phyloP scores from a whole-genome alignment of 1,140 invertebrate species.

The Microplitis demolitor region DNA sequence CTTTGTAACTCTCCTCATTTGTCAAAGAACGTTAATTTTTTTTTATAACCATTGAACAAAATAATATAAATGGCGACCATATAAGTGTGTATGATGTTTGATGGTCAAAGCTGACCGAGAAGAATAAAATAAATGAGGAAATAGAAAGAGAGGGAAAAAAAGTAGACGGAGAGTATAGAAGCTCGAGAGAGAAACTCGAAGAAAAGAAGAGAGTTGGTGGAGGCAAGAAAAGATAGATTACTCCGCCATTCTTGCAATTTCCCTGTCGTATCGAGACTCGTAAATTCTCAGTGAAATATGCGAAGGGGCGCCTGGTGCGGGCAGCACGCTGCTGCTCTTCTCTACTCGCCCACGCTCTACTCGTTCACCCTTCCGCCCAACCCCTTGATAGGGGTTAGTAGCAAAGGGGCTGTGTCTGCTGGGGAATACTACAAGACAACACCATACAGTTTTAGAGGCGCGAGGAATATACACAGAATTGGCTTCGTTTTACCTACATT shows the following conservation, averaged over 20 bases:
- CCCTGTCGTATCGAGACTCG: slow-evolving; percentile 77
- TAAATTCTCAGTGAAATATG: slow-evolving; percentile 77
- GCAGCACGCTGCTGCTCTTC: slow-evolving; percentile 58
- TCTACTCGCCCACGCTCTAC: slow-evolving; percentile 42
- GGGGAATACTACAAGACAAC: slow-evolving; percentile 35
- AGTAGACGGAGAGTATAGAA: slow-evolving; percentile 56
- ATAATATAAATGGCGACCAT: too few species aligned
- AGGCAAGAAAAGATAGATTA: slow-evolving; percentile 70
- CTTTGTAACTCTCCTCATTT: too few species aligned
- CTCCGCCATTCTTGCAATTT: slow-evolving; percentile 79
- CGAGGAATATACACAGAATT: slow-evolving; percentile 44
- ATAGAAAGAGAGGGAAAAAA: slow-evolving; percentile 29
- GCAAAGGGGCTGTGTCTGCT: slow-evolving; percentile 35
- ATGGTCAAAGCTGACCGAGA: not conserved
- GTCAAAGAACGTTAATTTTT: too few species aligned
- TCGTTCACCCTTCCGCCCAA: slow-evolving; percentile 31
- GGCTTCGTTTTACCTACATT: slow-evolving; percentile 34
- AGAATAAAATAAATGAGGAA: slow-evolving; percentile 53
- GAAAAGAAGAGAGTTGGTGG: slow-evolving; percentile 57
- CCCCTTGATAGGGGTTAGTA: slow-evolving; percentile 33
- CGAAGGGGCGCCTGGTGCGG: slow-evolving; percentile 73
- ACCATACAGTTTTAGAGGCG: slow-evolving; percentile 34
- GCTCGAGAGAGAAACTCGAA: slow-evolving; percentile 48
- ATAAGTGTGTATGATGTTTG: not conserved
- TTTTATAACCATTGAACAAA: too few species aligned